Base-by-base conservation (phyloP, 2,888 invertebrate genomes). In the Sphaerophoria rueppellii region DNA sequence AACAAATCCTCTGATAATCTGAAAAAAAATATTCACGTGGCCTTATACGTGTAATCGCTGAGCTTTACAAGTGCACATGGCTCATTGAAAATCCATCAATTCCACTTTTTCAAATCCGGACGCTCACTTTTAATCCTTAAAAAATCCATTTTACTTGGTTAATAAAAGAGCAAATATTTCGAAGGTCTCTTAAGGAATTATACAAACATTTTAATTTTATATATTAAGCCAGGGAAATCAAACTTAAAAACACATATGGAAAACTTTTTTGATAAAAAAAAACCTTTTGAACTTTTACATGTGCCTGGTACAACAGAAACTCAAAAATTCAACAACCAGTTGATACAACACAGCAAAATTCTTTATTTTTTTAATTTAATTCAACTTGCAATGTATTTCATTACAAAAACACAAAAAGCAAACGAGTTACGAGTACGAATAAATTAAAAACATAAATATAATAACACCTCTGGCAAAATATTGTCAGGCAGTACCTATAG, bases 61-160 rank as follows among this genome's bases (percentile, higher is more conserved):
- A 75, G 82, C 67, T 72, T 75, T 71, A 75, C 79, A 71, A 35
- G 58, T 54, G 48, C 14, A 67, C 74, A 75, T 78, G 58, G 34
- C 65, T 74, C 57, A 74, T 65, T 60, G 55, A 16, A 40, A 74
- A 74, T 34, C 79, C 78, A 65, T 74, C 79, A 78, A 82, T 82
- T 74, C 63, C 71, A 75, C 65, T 70, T 65, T 65, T 74, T 82
- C 82, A 82, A 78, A 74, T 82, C 58, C 82, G 82, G 73, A 78
- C 52, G 50, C 78, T 52, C 43, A 43, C 65, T 60, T 69, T 57
- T 83, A 83, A 80, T 79, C 83, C 83, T 69, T 72, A 57, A 5
- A 46, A 83, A 79, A 80, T 73, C 40, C 61, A 74, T 79, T 83
- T 67, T 69, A 55, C 74, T 60, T 60, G 24, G 43, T 40, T 40